A percentile compares a stretch with the other conserved stretches of the same genome.
phyloP scores from a whole-genome alignment of 92 coral and sea anemone species.

The Actinostola sp. region DNA sequence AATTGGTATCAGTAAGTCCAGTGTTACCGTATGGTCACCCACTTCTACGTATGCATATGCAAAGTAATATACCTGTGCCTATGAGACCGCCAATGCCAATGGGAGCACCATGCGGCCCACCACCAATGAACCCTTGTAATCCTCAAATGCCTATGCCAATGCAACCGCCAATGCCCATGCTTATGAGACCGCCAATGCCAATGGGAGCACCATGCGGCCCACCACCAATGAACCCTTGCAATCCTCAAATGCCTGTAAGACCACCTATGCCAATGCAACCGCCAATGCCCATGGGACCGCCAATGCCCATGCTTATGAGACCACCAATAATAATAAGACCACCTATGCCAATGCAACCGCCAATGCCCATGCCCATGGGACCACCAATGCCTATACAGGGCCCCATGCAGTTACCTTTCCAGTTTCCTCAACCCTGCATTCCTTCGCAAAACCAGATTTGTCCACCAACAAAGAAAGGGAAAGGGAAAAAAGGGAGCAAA shows the following conservation, averaged over 20 bases:
- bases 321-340: slow-evolving; percentile 23
- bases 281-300: no score
- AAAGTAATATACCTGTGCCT: no score
- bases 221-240: slow-evolving; percentile 16
- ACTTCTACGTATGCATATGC: slow-evolving; percentile 18
- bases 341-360: slow-evolving; percentile 13
- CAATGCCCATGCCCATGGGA: slow-evolving; percentile 20
- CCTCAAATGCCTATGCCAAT: slow-evolving; percentile 14
- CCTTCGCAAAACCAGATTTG: slow-evolving; percentile 1
- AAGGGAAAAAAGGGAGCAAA: background rate
- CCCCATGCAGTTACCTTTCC: slow-evolving; percentile 6
- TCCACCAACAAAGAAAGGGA: slow-evolving; percentile 3
- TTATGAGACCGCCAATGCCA: slow-evolving; percentile 19
- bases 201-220: slow-evolving; percentile 6
- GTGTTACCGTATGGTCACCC: slow-evolving; percentile 15
- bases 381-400: no score
- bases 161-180: no score
- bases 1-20: slow-evolving; percentile 19
- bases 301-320: slow-evolving; percentile 31
- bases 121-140: slow-evolving; percentile 13
- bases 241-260: slow-evolving; percentile 6
- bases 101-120: slow-evolving; percentile 13
- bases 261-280: slow-evolving; percentile 15
- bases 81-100: slow-evolving; percentile 28
- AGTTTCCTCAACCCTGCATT: slow-evolving; percentile 24